These are phyloP conservation scores for Ceratitis capitata DNA, from an alignment of 1,140 invertebrate genomes.

Conservation along the genomic window DNA sequence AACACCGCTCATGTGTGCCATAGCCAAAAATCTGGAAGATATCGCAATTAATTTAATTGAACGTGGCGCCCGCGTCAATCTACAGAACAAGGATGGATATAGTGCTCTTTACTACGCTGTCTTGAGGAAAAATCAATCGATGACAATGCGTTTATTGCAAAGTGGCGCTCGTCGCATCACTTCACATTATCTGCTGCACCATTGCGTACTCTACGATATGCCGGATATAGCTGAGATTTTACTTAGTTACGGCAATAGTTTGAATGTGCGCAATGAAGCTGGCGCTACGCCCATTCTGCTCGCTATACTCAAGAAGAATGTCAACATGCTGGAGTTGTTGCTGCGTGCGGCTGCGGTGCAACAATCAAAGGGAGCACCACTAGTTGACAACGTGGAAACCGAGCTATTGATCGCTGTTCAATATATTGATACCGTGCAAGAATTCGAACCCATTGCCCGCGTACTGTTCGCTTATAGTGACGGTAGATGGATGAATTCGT, in stretches of 20 bases:
- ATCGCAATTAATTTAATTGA: slow-evolving; percentile 67
- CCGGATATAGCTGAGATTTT: slow-evolving; percentile 67
- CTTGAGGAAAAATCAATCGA: slow-evolving; percentile 64
- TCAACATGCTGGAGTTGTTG: slow-evolving; percentile 67
- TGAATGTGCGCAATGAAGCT: slow-evolving; percentile 68
- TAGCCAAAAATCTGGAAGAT: slow-evolving; percentile 65
- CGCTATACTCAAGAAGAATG: slow-evolving; percentile 70
- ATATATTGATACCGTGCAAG: slow-evolving; percentile 54
- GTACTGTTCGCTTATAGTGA: slow-evolving; percentile 64
- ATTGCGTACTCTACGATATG: slow-evolving; percentile 67
- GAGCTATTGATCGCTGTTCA: slow-evolving; percentile 69
- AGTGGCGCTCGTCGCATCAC: slow-evolving; percentile 70
- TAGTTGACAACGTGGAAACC: slow-evolving; percentile 61
- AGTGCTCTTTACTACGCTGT: slow-evolving; percentile 70
- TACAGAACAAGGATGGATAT: slow-evolving; percentile 70
- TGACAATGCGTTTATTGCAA: slow-evolving; percentile 66
- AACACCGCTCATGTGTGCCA: slow-evolving; percentile 69
- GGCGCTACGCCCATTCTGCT: slow-evolving; percentile 72
- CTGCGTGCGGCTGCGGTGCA: slow-evolving; percentile 62
- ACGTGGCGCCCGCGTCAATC: slow-evolving; percentile 69
- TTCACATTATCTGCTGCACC: slow-evolving; percentile 70
- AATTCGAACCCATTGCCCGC: slow-evolving; percentile 66
- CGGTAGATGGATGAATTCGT: neutral
- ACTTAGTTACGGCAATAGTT: slow-evolving; percentile 66
- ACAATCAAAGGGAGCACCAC: neutral